phyloP scores from a whole-genome alignment of 2,888 invertebrate genomes.

The Ligdia adustata region DNA sequence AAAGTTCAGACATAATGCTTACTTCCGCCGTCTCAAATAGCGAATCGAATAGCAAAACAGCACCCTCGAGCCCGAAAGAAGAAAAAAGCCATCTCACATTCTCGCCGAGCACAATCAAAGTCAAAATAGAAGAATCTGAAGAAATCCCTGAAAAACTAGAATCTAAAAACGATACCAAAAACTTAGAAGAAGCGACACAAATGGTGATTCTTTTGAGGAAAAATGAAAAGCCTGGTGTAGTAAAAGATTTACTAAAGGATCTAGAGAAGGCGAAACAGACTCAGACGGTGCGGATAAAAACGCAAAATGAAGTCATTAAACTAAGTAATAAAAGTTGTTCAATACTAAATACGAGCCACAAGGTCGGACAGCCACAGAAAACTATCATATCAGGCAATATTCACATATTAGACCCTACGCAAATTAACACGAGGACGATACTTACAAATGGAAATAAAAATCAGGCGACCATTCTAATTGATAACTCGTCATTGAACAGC shows the following conservation, averaged over 20 bases:
- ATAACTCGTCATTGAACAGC: conserved; percentile 74
- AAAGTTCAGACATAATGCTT: conserved; percentile 75
- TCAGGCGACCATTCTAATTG: conserved; percentile 78
- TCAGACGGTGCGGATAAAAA: conserved; percentile 73
- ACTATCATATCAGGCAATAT: conserved; percentile 82
- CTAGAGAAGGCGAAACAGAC: conserved; percentile 69
- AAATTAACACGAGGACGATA: conserved; percentile 73
- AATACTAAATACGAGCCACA: conserved; percentile 74
- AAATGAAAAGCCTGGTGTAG: conserved; percentile 79
- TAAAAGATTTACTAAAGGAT: conserved; percentile 86
- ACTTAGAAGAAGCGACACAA: conserved; percentile 76
- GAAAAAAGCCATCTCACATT: conserved; percentile 89
- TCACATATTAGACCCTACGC: conserved; percentile 79
- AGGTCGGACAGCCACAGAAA: conserved; percentile 69
- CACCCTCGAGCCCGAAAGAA: conserved; percentile 85
- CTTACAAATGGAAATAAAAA: conserved; percentile 75
- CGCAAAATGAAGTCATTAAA: conserved; percentile 73
- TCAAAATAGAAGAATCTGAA: conserved; percentile 79
- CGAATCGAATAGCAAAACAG: conserved; percentile 61
- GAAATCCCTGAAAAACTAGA: conserved; percentile 41
- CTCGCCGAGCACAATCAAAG: conserved; percentile 88
- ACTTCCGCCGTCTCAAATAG: conserved; percentile 67
- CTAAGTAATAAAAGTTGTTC: conserved; percentile 76
- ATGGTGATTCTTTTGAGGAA: conserved; percentile 78
- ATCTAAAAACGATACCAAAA: conserved; percentile 45